Evolutionary conservation across 2,797 vertebrate species (phyloP).

Genomic region (Paedocypris micromegethes): DNA sequence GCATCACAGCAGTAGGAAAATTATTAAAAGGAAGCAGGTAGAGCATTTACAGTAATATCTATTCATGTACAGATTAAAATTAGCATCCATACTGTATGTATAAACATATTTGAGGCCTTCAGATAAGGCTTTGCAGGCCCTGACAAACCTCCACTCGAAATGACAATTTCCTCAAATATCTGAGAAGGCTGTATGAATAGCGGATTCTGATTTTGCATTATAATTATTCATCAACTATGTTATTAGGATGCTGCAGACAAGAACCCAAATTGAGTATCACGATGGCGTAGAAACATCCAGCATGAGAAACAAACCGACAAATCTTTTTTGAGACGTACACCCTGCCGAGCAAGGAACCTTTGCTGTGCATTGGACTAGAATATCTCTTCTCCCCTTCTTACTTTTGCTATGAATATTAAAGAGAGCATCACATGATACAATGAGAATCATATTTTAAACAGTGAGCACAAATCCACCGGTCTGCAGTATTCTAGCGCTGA

Average conservation of each 20-base stretch:
- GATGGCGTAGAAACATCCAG: not conserved
- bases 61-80: too few species aligned
- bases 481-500: conserved; percentile 29
- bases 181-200: too few species aligned
- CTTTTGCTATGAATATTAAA: conserved; percentile 9
- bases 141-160: too few species aligned
- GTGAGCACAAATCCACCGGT: conserved; percentile 10
- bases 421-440: conserved; percentile 10
- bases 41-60: too few species aligned
- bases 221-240: too few species aligned
- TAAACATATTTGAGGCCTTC: too few species aligned
- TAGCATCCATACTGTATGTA: too few species aligned
- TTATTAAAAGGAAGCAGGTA: too few species aligned
- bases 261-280: not conserved
- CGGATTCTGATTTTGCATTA: too few species aligned
- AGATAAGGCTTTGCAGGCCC: too few species aligned
- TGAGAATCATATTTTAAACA: conserved; percentile 21
- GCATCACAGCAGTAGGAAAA: too few species aligned
- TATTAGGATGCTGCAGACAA: not conserved
- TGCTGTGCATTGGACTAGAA: not conserved
- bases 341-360: not conserved
- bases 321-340: not conserved
- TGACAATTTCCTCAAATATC: too few species aligned
- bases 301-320: not conserved
- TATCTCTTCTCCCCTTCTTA: conserved; percentile 5